A percentile compares a stretch with the other conserved stretches of the same genome.
phyloP scores from a whole-genome alignment of 2,797 vertebrate genomes.

The Denticeps clupeoides region DNA sequence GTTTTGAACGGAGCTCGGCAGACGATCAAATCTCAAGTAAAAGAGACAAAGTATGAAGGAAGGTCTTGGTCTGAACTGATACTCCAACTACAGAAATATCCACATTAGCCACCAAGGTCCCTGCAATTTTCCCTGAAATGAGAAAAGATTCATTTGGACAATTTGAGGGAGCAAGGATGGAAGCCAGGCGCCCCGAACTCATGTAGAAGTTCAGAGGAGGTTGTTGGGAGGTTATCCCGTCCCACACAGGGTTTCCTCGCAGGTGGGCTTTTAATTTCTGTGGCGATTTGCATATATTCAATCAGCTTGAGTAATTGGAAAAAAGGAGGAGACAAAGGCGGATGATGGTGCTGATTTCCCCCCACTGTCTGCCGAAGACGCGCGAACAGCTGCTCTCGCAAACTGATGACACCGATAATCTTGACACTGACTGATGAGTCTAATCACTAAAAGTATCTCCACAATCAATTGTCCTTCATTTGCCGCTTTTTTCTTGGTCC shows the following conservation, averaged over 20 bases:
- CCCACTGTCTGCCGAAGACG: constrained; percentile 37
- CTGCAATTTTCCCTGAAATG: too few species aligned
- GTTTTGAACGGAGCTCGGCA: constrained; percentile 9
- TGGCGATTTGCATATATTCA: constrained; percentile 69
- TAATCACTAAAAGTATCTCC: constrained; percentile 64
- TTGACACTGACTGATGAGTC: constrained; percentile 71
- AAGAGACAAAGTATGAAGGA: not conserved
- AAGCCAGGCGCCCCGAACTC: too few species aligned
- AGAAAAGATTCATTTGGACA: too few species aligned
- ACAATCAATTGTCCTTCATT: constrained; percentile 60
- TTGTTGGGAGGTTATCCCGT: constrained; percentile 27
- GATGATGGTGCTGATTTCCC: constrained; percentile 14
- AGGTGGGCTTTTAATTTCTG: constrained; percentile 64
- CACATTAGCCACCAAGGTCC: too few species aligned
- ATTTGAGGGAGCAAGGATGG: too few species aligned
- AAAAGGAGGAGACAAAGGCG: constrained; percentile 34
- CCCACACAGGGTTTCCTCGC: constrained; percentile 46
- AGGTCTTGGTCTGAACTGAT: too few species aligned
- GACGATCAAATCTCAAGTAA: constrained; percentile 17
- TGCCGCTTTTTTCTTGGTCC: not conserved
- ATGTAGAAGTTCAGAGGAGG: constrained; percentile 6
- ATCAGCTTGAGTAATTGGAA: constrained; percentile 66
- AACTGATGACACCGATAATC: constrained; percentile 66
- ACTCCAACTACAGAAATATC: too few species aligned
- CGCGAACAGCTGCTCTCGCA: constrained; percentile 42